phyloP scores from a whole-genome alignment of 2,113 vertebrate species.

The Cichladusa arquata region DNA sequence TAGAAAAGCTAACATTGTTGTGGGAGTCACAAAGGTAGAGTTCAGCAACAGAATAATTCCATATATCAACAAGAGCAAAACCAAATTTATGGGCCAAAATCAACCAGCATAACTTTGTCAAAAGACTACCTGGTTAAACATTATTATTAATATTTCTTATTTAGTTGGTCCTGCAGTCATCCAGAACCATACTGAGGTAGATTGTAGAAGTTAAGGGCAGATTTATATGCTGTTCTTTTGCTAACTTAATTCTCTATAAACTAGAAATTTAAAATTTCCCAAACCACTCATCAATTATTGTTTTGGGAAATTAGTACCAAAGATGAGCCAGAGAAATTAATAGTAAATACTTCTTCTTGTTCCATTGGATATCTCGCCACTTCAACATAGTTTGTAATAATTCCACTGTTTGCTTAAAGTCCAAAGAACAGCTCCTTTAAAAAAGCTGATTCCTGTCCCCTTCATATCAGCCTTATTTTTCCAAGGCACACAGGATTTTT shows the following conservation, averaged over 20 bases:
- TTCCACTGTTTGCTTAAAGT: not conserved
- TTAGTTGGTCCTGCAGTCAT: not conserved
- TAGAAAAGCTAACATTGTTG: not conserved
- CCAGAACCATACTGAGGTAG: not conserved
- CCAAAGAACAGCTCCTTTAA: not conserved
- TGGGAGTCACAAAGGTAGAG: not conserved
- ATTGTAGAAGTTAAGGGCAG: not conserved
- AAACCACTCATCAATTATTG: not conserved
- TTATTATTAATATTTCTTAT: not conserved
- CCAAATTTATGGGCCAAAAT: not conserved
- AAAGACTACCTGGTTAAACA: not conserved
- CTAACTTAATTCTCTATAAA: not conserved
- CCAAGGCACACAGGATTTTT: not conserved
- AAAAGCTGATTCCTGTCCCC: not conserved
- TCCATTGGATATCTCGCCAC: not conserved
- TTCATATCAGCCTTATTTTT: not conserved
- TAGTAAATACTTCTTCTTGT: not conserved
- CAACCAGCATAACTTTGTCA: not conserved
- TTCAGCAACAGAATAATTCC: not conserved
- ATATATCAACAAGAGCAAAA: not conserved
- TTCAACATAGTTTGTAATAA: not conserved
- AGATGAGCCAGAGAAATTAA: not conserved
- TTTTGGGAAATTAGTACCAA: not conserved
- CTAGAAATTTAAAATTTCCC: not conserved
- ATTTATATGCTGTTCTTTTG: not conserved